A percentile compares a stretch with the other conserved stretches of the same genome.
Conservation (phyloP, 2,888 invertebrate genomes). For the Himalopsyche japonica region DNA sequence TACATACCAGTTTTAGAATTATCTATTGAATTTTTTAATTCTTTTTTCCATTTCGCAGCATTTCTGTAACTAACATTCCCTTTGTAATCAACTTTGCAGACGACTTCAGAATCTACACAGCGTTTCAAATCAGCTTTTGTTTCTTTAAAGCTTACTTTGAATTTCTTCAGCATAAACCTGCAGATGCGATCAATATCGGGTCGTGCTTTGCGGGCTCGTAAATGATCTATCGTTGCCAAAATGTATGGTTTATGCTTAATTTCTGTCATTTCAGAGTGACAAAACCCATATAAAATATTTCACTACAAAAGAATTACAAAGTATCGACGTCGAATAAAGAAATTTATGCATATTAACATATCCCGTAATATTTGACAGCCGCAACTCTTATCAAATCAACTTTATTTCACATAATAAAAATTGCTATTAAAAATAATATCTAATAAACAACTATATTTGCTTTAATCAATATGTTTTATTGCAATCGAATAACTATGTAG, state of each 20-base stretch:
- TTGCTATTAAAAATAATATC: too few relatives aligned
- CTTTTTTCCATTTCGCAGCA: conserved; percentile 70
- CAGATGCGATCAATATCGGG: conserved; percentile 83
- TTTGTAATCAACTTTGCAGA: conserved; percentile 84
- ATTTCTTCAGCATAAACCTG: conserved; percentile 76
- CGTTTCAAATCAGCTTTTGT: conserved; percentile 73
- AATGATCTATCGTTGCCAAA: conserved; percentile 82
- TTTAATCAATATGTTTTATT: too few relatives aligned
- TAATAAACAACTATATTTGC: too few relatives aligned
- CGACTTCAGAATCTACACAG: conserved; percentile 73
- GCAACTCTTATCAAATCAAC: too few relatives aligned
- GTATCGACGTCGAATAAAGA: background rate
- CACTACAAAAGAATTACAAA: background rate
- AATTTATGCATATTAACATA: too few relatives aligned
- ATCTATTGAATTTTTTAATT: conserved; percentile 42
- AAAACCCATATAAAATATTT: background rate
- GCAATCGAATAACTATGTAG: too few relatives aligned
- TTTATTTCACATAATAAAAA: too few relatives aligned
- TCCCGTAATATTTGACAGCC: too few relatives aligned
- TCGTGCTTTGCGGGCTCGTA: conserved; percentile 80
- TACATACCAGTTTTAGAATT: background rate
- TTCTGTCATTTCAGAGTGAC: conserved; percentile 54
- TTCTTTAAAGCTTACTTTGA: conserved; percentile 70
- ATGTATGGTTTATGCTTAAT: conserved; percentile 74
- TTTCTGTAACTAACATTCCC: conserved; percentile 84